These are phyloP conservation scores for Grammomys dolichurus DNA, from an alignment of 2,113 vertebrate genomes.

Conservation along the genomic window DNA sequence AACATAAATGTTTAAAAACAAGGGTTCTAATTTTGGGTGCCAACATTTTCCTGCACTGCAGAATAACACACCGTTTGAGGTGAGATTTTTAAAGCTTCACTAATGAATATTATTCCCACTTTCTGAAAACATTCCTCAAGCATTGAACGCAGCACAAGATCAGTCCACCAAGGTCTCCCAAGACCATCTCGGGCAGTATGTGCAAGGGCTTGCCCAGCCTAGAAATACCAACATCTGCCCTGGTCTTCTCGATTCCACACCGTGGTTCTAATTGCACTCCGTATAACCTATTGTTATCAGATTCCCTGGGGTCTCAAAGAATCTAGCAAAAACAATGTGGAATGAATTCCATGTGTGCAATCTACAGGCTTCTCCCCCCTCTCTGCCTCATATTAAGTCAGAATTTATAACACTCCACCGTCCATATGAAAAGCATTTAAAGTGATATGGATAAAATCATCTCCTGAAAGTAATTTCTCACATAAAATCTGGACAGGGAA, in stretches of 20 bases:
- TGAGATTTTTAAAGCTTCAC: neutral
- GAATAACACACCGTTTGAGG: neutral
- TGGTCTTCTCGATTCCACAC: constrained; percentile 19
- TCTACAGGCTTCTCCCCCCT: neutral
- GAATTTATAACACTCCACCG: constrained; percentile 71
- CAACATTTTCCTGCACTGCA: neutral
- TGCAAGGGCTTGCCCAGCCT: neutral
- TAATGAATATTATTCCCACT: neutral
- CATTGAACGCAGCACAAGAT: neutral
- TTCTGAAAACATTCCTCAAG: constrained; percentile 47
- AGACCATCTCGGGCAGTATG: constrained; percentile 11
- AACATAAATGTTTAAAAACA: constrained; percentile 14
- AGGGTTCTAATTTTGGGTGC: neutral
- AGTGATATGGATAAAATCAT: constrained; percentile 78
- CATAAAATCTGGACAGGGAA: constrained; percentile 78
- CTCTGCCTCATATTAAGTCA: constrained; percentile 54
- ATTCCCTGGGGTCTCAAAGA: constrained; percentile 61
- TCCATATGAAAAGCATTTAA: constrained; percentile 70
- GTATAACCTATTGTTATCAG: constrained; percentile 18
- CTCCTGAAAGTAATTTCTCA: constrained; percentile 83
- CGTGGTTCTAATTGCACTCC: constrained; percentile 35
- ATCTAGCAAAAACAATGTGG: constrained; percentile 41
- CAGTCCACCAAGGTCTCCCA: neutral
- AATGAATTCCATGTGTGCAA: constrained; percentile 72
- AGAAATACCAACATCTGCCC: constrained; percentile 33